Conservation (phyloP, 2,113 vertebrate genomes). For the Petromus typicus region DNA sequence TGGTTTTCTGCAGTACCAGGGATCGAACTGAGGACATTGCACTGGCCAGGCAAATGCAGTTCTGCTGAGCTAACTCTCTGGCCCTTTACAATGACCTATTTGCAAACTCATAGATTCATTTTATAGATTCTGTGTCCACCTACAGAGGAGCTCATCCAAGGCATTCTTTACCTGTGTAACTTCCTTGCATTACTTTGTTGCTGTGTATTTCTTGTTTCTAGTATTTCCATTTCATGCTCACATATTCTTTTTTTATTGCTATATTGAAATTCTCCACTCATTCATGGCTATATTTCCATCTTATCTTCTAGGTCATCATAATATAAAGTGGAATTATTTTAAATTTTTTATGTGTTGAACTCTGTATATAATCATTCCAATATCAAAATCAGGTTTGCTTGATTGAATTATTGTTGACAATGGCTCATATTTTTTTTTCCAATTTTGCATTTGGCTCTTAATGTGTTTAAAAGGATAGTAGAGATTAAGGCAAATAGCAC, state of each 20-base stretch:
- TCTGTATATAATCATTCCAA: neutral
- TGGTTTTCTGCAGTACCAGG: too few relatives aligned
- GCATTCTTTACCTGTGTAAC: slow-evolving; percentile 20
- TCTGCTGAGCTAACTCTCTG: too few relatives aligned
- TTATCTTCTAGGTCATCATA: neutral
- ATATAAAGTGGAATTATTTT: slow-evolving; percentile 38
- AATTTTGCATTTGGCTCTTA: slow-evolving; percentile 24
- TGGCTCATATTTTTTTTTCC: neutral
- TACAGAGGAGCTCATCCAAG: neutral
- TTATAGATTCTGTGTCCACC: neutral
- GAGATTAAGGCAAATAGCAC: neutral
- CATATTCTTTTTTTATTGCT: slow-evolving; percentile 26
- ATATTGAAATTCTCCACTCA: neutral
- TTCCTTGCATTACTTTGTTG: slow-evolving; percentile 15
- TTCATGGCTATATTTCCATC: neutral
- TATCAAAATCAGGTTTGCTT: neutral
- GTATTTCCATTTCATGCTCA: slow-evolving; percentile 21
- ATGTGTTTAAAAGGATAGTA: slow-evolving; percentile 34
- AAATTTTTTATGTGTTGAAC: neutral
- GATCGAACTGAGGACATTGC: too few relatives aligned
- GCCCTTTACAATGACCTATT: neutral
- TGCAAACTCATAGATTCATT: neutral
- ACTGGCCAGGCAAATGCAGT: too few relatives aligned
- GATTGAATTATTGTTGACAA: slow-evolving; percentile 49
- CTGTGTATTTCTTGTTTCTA: neutral